Base-by-base conservation (phyloP, 2,888 invertebrate genomes). In the Morinoia aosen region DNA sequence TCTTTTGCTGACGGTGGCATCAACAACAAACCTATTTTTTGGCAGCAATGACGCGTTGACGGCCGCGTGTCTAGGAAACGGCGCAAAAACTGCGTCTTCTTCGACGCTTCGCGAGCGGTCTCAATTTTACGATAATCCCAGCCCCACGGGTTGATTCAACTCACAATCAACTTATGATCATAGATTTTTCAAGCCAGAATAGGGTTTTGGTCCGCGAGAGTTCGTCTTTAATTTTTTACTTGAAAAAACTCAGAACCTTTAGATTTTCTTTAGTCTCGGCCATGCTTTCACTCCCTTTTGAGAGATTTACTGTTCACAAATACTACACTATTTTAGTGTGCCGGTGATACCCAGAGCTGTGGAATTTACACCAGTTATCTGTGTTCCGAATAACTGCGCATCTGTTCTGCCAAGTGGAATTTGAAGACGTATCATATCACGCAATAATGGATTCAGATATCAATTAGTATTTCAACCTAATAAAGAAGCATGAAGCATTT, bases 1-100 rank as follows among this genome's bases (percentile, higher is more conserved):
- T 93, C 93, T 93, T 93, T 93, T 93, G 93, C 93, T 93, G 93
- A 93, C 93, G 93, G 58, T 12, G 93, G 93, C 93, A 57, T 57
- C 57, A 93, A 93, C 93, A 93, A 93, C 57, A 93, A 33, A n/a
- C 57, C 57, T 93, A 93, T 93, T 93, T 93, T 93, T 93, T 93
- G n/a, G 57, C 93, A 12, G 93, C 93, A 57, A 93, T 93, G 93
- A 93, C 93, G 93, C 93, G 93, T 93, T 93, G 93, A 93, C 93
- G 93, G 93, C 93, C 57, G 93, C 93, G 57, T 93, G 93, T 93
- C 93, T 57, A n/a, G 56, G 40, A 48, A 11, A 48, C 57, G n/a
- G 56, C 57, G 48, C 25, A 93, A 93, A 93, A 93, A 93, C 57
- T 48, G 12, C 58, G 12, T 33, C 90, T 90, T 48, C 48, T 25